These are phyloP conservation scores for Tachysurus fulvidraco DNA, from an alignment of 2,113 vertebrate genomes.

Conservation along the genomic window DNA sequence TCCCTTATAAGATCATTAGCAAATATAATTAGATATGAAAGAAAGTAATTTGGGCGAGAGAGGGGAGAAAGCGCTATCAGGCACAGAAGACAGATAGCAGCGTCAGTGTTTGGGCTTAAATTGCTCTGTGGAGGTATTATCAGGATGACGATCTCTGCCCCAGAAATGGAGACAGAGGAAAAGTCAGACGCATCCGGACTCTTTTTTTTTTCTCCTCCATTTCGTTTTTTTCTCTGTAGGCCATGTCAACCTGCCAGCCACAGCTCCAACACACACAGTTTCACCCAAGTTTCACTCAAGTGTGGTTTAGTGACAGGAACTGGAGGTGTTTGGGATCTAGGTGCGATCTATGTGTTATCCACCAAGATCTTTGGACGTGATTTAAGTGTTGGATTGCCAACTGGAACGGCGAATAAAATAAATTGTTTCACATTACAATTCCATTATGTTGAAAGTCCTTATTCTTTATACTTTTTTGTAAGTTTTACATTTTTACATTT, in stretches of 20 bases:
- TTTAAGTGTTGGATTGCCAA: conserved; percentile 28
- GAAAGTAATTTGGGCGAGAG: conserved; percentile 82
- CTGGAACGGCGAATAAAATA: conserved; percentile 14
- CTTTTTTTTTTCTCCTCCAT: neutral
- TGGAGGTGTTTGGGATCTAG: conserved; percentile 39
- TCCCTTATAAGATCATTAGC: conserved; percentile 84
- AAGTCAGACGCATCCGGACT: conserved; percentile 62
- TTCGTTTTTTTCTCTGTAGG: conserved; percentile 28
- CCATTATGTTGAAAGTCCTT: neutral
- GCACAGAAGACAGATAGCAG: conserved; percentile 81
- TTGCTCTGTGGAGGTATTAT: conserved; percentile 81
- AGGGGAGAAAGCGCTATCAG: conserved; percentile 81
- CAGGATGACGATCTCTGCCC: conserved; percentile 75
- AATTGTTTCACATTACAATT: conserved; percentile 18
- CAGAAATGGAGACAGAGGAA: conserved; percentile 72
- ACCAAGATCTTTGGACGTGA: conserved; percentile 34
- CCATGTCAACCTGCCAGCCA: conserved; percentile 32
- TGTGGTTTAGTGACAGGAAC: conserved; percentile 29
- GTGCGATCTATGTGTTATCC: conserved; percentile 36
- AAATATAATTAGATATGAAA: conserved; percentile 85
- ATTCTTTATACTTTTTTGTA: neutral
- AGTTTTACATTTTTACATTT: neutral
- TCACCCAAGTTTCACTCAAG: conserved; percentile 33
- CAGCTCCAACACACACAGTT: conserved; percentile 30
- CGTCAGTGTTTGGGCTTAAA: conserved; percentile 82